Percentiles rank a stretch among this genome's conserved stretches.
Evolutionary conservation across 1,140 invertebrate species (phyloP).

Genomic region (Pogonomyrmex barbatus): DNA sequence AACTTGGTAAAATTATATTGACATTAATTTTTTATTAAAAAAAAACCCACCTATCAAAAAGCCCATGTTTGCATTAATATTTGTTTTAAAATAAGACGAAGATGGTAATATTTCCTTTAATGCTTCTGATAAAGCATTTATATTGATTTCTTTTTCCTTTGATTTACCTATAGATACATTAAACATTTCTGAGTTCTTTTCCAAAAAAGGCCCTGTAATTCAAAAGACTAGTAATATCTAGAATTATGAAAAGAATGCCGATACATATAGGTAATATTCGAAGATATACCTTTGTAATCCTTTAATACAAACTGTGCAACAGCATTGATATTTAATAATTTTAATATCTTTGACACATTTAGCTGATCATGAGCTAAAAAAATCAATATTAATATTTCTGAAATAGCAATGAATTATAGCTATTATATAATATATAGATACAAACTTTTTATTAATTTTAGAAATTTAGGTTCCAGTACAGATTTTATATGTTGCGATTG

Average conservation of each 20-base stretch:
- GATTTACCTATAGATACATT: constrained; percentile 26
- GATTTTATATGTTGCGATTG: neutral
- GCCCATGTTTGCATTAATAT: constrained; percentile 39
- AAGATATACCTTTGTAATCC: constrained; percentile 38
- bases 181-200: neutral
- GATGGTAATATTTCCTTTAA: constrained; percentile 21
- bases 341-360: constrained; percentile 43
- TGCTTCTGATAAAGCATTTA: constrained; percentile 32
- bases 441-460: neutral
- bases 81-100: constrained; percentile 20
- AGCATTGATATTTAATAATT: constrained; percentile 52
- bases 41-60: constrained; percentile 46
- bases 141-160: constrained; percentile 38
- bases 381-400: constrained; percentile 19
- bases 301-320: constrained; percentile 43
- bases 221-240: neutral
- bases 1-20: neutral
- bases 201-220: constrained; percentile 46
- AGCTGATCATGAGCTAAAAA: neutral
- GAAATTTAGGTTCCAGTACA: neutral
- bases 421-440: constrained; percentile 18
- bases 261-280: neutral
- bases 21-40: constrained; percentile 16
- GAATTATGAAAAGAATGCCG: neutral
- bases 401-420: neutral